Percentiles rank a stretch among this genome's conserved stretches.
phyloP scores from a whole-genome alignment of 2,888 invertebrate species.

The Escarpia spicata region DNA sequence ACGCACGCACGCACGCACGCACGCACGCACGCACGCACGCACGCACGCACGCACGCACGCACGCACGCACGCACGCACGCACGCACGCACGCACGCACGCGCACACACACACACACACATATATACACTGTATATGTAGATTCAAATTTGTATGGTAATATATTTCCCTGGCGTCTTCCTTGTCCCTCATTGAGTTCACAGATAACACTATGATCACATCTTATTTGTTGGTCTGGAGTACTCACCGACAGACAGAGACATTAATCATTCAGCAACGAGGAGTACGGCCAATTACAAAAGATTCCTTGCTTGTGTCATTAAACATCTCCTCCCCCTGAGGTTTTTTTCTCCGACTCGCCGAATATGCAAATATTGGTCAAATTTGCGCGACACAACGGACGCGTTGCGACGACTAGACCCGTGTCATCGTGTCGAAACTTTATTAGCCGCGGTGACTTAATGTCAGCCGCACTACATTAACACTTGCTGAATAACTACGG shows the following conservation, averaged over 20 bases:
- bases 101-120: no score
- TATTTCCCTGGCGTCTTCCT: background rate
- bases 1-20: no score
- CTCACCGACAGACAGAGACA: background rate
- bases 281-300: background rate
- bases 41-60: no score
- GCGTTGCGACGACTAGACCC: background rate
- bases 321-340: background rate
- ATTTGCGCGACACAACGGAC: background rate
- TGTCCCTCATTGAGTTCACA: background rate
- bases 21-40: no score
- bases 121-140: background rate
- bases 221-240: background rate
- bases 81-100: no score
- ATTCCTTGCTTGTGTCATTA: background rate
- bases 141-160: background rate
- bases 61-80: no score
- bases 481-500: background rate
- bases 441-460: background rate
- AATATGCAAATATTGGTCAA: background rate
- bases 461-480: background rate
- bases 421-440: background rate
- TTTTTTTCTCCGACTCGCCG: background rate
- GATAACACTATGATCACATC: background rate
- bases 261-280: background rate